Evolutionary conservation across 2,797 vertebrate species (phyloP), one percentile per base, ranked within the genome.

Genomic region (Typhlichthys subterraneus): DNA sequence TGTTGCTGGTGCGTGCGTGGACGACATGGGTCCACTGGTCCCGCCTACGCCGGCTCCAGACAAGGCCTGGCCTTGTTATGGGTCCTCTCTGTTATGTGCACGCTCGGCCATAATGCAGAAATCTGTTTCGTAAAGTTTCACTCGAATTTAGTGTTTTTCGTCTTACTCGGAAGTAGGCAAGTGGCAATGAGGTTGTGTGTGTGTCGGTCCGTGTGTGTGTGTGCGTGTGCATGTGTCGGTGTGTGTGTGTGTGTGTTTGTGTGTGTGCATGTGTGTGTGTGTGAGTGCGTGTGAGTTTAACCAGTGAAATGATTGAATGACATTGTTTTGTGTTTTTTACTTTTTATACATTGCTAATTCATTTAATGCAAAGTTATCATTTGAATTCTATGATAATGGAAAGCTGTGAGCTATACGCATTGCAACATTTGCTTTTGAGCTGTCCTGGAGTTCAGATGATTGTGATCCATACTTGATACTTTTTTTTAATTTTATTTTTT

Each of bases 71-170:
- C 69, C 54, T 80, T 59, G 15, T 66, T 79, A 73, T 79, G 61
- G 61, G 63, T 75, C 83, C 72, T 78, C 74, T 52, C 61, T 68
- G 58, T 70, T 61, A 60, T 71, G 68, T 63, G 45, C 0, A n/a
- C 4, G 5, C 57, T 63, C 60, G 79, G 42, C 65, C 23, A 68
- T 38, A 2, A 29, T n/a, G 5, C 45, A 55, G 23, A 45, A 46
- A 33, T 70, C 53, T 70, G 48, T 69, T 70, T 59, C 1, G 4
- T 38, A 38, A 38, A 38, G 8, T 38, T 38, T 38, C 1, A 38
- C 33, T 38, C 0, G 33, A 38, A 38, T 38, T 38, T 38, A 23
- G 31, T 55, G 12, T 55, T 23, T 31, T 54, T 13, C 5, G 6
- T 59, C 23, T 29, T 48, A 4, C 8, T 23, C 2, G 23, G 23